These are phyloP conservation scores for Drosophila peninsularis DNA, from an alignment of 2,888 invertebrate species.

Conservation along the genomic window DNA sequence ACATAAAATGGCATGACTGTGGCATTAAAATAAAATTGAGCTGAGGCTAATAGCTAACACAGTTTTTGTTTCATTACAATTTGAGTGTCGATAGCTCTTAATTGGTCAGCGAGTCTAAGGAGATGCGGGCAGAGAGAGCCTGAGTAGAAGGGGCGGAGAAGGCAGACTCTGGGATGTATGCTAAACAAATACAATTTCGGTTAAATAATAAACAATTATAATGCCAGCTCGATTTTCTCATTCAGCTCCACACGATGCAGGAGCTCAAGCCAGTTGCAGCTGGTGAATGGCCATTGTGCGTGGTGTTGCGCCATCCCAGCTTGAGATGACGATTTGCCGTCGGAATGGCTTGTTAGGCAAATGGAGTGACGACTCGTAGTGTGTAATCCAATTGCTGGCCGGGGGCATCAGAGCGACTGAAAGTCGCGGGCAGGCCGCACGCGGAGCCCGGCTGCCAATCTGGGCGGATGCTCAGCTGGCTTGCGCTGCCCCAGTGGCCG, in stretches of 20 bases:
- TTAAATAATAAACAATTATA: no score
- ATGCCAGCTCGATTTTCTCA: no score
- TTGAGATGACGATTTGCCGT: background rate
- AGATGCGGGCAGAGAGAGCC: background rate
- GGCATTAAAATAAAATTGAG: background rate
- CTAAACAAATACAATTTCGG: no score
- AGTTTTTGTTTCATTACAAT: background rate
- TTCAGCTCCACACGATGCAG: background rate
- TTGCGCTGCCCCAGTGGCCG: background rate
- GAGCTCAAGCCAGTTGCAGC: background rate
- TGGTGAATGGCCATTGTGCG: background rate
- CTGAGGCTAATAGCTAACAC: background rate
- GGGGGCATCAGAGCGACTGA: constrained; percentile 32
- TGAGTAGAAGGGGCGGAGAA: no score
- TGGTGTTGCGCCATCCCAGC: no score
- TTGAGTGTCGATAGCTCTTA: background rate
- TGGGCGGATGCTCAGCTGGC: constrained; percentile 10
- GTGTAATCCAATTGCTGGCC: constrained; percentile 51
- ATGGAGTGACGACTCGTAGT: constrained; percentile 24
- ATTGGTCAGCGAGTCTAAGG: background rate
- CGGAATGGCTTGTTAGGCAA: constrained; percentile 34
- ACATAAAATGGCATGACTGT: background rate
- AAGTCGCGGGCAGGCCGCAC: constrained; percentile 33
- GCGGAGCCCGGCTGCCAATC: constrained; percentile 17
- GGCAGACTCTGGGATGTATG: no score